Percentiles rank a stretch among this genome's conserved stretches.
These are phyloP conservation scores for Nyctereutes procyonoides DNA, from an alignment of 2,113 vertebrate genomes.

Conservation along the genomic window DNA sequence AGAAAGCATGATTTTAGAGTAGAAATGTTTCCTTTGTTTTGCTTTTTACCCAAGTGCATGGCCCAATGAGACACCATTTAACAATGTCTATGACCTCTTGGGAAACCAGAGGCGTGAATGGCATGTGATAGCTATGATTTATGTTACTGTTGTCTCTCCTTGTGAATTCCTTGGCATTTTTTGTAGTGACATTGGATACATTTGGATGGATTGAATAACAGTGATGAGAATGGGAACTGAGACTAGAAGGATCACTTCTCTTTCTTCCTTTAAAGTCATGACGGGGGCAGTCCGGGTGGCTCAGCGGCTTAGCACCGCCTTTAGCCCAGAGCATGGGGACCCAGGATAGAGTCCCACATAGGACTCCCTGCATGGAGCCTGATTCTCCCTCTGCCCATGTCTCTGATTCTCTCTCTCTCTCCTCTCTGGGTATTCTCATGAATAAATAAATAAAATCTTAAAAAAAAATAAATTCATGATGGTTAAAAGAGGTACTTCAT, in stretches of 20 bases:
- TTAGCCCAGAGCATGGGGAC: too few species aligned
- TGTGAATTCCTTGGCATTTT: neutral
- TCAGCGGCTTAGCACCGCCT: too few species aligned
- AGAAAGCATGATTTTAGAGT: neutral
- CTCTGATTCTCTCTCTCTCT: too few species aligned
- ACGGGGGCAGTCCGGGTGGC: too few species aligned
- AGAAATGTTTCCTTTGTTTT: neutral
- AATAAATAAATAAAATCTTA: too few species aligned
- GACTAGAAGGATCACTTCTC: neutral
- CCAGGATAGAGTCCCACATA: too few species aligned
- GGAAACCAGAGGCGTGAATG: neutral
- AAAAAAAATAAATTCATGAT: neutral
- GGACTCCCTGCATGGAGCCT: too few species aligned
- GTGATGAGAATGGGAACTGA: neutral
- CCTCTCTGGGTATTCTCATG: too few species aligned
- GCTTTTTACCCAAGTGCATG: neutral
- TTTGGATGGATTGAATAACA: neutral
- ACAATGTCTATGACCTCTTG: neutral
- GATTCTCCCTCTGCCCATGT: too few species aligned
- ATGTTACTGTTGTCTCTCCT: neutral
- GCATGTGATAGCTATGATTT: neutral
- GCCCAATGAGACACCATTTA: neutral
- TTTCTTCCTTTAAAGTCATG: neutral
- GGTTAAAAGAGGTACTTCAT: neutral
- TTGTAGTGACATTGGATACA: neutral